phyloP scores from a whole-genome alignment of 2,888 invertebrate genomes.

The Idaea dimidiata region DNA sequence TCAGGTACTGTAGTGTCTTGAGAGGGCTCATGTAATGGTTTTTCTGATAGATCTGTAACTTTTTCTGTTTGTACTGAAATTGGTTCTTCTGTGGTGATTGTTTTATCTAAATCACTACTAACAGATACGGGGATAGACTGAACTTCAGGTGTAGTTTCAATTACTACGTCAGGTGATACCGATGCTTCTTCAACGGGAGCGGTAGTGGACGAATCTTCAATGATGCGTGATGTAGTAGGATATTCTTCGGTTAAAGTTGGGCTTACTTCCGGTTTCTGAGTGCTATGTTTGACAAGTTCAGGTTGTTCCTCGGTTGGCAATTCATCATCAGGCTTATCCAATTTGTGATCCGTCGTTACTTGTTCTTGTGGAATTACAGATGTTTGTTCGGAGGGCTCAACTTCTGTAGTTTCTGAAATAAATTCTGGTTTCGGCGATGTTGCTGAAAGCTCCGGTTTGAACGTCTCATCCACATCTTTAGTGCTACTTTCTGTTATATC shows the following conservation, averaged over 20 bases:
- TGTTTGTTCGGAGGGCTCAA: conserved; percentile 11
- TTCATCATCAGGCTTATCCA: conserved; percentile 6
- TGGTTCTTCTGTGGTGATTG: conserved; percentile 11
- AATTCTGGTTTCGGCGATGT: background rate
- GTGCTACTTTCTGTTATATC: conserved; percentile 11
- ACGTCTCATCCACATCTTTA: background rate
- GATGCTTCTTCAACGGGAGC: background rate
- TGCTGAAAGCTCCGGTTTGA: background rate
- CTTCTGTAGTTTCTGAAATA: background rate
- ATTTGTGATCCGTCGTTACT: background rate
- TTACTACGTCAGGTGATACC: background rate
- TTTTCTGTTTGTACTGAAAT: conserved; percentile 23
- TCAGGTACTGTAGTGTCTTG: conserved; percentile 19
- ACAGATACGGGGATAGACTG: background rate
- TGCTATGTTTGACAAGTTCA: background rate
- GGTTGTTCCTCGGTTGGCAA: conserved; percentile 1
- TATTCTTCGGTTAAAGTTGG: background rate
- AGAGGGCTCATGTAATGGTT: conserved; percentile 21
- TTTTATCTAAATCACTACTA: conserved; percentile 14
- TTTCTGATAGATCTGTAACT: conserved; percentile 19
- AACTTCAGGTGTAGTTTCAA: background rate
- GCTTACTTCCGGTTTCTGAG: background rate
- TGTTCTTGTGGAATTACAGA: conserved; percentile 13
- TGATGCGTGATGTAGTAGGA: background rate
- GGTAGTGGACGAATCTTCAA: background rate